Evolutionary conservation across 1,140 invertebrate genomes (phyloP).

Genomic region (Chelonus insularis): DNA sequence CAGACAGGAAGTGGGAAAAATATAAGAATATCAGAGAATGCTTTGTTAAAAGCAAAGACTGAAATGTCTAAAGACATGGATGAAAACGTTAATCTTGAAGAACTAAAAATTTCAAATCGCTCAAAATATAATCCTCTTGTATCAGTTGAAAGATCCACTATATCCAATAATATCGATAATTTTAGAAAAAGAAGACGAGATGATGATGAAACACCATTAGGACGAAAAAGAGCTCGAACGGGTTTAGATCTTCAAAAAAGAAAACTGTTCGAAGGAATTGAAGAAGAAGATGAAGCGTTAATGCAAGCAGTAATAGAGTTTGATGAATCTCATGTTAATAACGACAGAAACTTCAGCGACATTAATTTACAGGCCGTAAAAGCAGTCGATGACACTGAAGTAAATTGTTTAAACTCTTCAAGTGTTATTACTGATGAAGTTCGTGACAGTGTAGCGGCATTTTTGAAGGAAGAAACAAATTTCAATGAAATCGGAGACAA

Average conservation of each 20-base stretch:
- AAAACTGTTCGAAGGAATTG: constrained; percentile 38
- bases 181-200: constrained; percentile 25
- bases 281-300: background rate
- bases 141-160: constrained; percentile 4
- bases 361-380: background rate
- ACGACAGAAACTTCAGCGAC: background rate
- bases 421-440: constrained; percentile 33
- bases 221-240: constrained; percentile 40
- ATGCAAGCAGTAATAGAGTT: constrained; percentile 21
- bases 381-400: constrained; percentile 2
- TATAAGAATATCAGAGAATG: constrained; percentile 16
- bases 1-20: constrained; percentile 15
- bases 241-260: constrained; percentile 35
- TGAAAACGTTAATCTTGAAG: background rate
- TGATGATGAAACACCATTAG: constrained; percentile 37
- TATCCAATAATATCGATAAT: constrained; percentile 6
- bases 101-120: constrained; percentile 17
- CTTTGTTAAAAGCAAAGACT: constrained; percentile 29
- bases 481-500: constrained; percentile 1
- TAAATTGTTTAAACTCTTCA: background rate
- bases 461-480: constrained; percentile 42
- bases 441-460: constrained; percentile 32
- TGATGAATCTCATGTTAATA: background rate
- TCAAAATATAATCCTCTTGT: constrained; percentile 24
- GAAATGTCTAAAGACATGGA: constrained; percentile 26